These are phyloP conservation scores for Malurus alboscapulatus DNA, from an alignment of 2,113 vertebrate species.

Conservation along the genomic window DNA sequence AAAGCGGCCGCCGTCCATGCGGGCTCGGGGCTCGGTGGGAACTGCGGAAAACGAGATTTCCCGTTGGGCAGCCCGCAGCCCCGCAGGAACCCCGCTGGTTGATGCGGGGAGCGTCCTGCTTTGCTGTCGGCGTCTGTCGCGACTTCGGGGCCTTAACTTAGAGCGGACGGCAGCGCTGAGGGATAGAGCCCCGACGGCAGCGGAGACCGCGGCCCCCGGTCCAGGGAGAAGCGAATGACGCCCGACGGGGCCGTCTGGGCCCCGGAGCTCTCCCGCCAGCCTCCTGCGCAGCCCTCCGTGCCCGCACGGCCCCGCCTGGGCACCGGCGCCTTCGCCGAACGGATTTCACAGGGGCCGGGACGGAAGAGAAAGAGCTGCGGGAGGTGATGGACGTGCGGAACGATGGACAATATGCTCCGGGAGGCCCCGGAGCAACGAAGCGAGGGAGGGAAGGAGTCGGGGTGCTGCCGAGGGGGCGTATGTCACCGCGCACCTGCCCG, in stretches of 20 bases:
- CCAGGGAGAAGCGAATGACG: too few relatives aligned
- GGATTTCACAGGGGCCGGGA: not conserved
- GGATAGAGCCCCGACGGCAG: not conserved
- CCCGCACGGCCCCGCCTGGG: not conserved
- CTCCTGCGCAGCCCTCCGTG: not conserved
- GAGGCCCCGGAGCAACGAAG: not conserved
- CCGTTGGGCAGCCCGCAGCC: accelerated
- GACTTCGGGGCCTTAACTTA: not conserved
- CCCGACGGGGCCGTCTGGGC: not conserved
- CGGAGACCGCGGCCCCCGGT: too few relatives aligned
- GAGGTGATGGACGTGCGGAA: not conserved
- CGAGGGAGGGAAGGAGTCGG: not conserved
- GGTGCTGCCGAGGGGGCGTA: not conserved
- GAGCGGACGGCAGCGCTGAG: not conserved
- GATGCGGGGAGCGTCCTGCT: not conserved
- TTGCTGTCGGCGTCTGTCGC: not conserved
- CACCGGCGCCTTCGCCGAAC: not conserved
- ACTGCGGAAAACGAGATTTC: not conserved
- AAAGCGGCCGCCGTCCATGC: not conserved
- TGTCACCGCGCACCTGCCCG: accelerated
- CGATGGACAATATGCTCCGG: not conserved
- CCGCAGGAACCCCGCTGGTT: not conserved
- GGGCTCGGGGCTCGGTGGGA: not conserved
- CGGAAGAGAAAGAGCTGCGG: not conserved
- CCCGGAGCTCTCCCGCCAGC: not conserved